Evolutionary conservation across 2,888 invertebrate species (phyloP), one percentile per base, ranked within the genome.

Genomic region (Plebejus melissa): DNA sequence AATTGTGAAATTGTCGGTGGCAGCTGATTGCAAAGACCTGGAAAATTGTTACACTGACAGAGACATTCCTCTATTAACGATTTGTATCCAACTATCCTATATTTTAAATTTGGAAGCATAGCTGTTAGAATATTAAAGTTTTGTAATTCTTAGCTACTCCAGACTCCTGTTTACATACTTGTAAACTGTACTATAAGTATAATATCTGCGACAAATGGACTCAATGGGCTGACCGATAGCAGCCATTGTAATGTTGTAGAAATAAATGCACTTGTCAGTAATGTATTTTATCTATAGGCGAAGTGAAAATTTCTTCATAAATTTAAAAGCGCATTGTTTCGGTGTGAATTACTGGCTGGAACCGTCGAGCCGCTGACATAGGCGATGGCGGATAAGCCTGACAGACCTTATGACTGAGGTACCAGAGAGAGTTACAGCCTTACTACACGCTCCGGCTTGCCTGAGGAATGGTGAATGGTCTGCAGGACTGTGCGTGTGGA

Each of bases 321-420:
- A 86, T 87, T 90, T 90, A 86, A 90, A 88, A 81, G 88, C 87
- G 91, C 89, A 91, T 92, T 91, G 92, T 92, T 90, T 85, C 86
- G 88, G 90, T 87, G 90, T 89, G 90, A 91, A 91, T 90, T 88
- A 87, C 87, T 87, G 84, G 83, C 83, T 82, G 81, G 84, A 85
- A 80, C 80, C 80, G 80, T 84, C 83, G 83, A 87, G 87, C 86
- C 85, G 87, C 86, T 86, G 87, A 82, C 85, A 86, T 82, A 83
- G 80, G 84, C 85, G 91, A 91, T 92, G 88, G 85, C 77, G 88
- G 93, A 93, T 93, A 93, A 91, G 85, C 65, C 65, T 36, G 32
- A 65, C 65, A 65, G 65, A 65, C 65, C 65, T 65, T 65, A 65
- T 65, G 65, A 65, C 65, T 65, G 65, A 65, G 65, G 65, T 65